These are phyloP conservation scores for Acanthurus tractus DNA, from an alignment of 2,797 vertebrate species.

Conservation along the genomic window DNA sequence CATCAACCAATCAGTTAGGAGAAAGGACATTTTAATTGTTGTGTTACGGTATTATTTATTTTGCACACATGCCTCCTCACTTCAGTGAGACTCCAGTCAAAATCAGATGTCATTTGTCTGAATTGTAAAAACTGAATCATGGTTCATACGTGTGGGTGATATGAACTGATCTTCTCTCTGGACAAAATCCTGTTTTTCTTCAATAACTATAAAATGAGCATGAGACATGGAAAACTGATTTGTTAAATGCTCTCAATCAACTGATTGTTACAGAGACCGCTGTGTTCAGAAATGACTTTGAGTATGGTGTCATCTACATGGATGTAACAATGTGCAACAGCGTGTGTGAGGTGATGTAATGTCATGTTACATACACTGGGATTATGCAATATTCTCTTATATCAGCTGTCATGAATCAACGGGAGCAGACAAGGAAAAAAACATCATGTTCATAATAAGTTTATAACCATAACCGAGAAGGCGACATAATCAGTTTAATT, in stretches of 20 bases:
- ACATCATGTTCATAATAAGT: background rate
- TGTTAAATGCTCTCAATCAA: background rate
- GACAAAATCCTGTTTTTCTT: background rate
- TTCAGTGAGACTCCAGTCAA: background rate
- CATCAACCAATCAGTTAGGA: background rate
- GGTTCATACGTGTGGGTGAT: too few species aligned
- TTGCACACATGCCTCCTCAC: background rate
- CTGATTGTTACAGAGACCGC: background rate
- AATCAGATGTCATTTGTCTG: slow-evolving; percentile 1
- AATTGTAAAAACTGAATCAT: background rate
- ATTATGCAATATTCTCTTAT: background rate
- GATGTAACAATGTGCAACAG: background rate
- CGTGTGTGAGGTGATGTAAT: background rate
- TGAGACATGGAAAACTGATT: background rate
- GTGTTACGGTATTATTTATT: background rate
- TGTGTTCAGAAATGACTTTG: background rate
- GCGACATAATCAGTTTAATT: background rate
- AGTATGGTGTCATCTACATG: background rate
- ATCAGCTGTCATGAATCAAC: slow-evolving; percentile 9
- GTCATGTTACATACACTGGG: background rate
- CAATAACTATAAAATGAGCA: background rate
- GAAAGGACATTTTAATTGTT: background rate
- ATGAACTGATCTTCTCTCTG: too few species aligned
- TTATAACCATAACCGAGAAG: background rate
- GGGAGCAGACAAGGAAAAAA: background rate